Evolutionary conservation across 1,140 invertebrate species (phyloP).

Genomic region (Acromyrmex heyeri): DNA sequence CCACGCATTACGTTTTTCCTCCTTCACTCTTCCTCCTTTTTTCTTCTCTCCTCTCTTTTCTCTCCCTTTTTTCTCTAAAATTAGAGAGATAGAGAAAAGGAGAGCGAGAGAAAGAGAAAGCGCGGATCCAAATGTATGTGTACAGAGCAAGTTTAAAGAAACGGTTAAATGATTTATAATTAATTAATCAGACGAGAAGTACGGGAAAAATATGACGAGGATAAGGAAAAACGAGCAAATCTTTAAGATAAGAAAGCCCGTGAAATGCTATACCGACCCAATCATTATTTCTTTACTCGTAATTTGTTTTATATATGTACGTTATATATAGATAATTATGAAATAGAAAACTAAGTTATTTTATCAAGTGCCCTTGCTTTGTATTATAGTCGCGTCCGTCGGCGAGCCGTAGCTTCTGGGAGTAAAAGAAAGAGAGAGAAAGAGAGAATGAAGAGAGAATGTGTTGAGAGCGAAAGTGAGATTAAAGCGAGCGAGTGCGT

Average conservation of each 20-base stretch:
- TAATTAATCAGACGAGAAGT: constrained; percentile 69
- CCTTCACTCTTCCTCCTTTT: constrained; percentile 51
- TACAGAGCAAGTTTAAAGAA: constrained; percentile 69
- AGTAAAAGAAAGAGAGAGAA: constrained; percentile 75
- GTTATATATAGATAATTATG: constrained; percentile 86
- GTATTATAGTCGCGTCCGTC: constrained; percentile 86
- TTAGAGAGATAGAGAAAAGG: neutral
- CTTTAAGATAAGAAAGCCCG: constrained; percentile 78
- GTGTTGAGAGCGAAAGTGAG: constrained; percentile 67
- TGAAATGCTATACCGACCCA: constrained; percentile 81
- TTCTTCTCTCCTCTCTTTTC: constrained; percentile 5
- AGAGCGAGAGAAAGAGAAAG: neutral
- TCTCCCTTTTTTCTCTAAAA: neutral
- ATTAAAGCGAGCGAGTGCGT: constrained; percentile 54
- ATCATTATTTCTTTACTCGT: constrained; percentile 85
- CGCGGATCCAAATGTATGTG: constrained; percentile 45
- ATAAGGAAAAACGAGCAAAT: constrained; percentile 54
- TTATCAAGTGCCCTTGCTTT: constrained; percentile 87
- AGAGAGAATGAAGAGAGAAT: constrained; percentile 62
- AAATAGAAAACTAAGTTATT: constrained; percentile 87
- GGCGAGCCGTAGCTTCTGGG: constrained; percentile 84
- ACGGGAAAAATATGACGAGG: constrained; percentile 60
- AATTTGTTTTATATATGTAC: constrained; percentile 86
- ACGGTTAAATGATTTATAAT: constrained; percentile 54
- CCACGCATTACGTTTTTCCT: constrained; percentile 49